Base-by-base conservation (phyloP, 2,888 invertebrate genomes). In the Gerris lacustris region DNA sequence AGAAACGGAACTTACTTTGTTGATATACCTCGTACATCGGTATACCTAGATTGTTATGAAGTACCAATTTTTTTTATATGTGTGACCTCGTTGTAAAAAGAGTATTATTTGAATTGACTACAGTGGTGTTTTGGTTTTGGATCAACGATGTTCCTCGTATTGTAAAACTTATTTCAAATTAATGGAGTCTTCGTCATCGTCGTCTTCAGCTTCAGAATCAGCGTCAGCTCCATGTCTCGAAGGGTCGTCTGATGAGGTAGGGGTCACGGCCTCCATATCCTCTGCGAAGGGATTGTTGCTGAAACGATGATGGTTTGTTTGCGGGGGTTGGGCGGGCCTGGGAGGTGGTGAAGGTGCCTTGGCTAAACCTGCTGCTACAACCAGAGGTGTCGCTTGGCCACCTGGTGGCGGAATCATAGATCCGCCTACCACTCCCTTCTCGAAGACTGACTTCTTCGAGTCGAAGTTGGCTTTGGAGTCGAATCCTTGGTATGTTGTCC, bases 301-400 rank as follows among this genome's bases (percentile, higher is more conserved):
- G 69, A 43, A n/a, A 15, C 68, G 45, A 63, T 62, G 44, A 66
- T 18, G 68, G 62, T 68, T 45, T 5, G 44, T 63, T 63, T 62
- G 55, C 11, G 17, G 63, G 70, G 77, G 77, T 73, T 77, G 76
- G 69, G 77, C 77, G 64, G 77, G 77, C 66, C 77, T 76, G 71
- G 75, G 76, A 68, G 70, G 76, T 69, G 67, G 74, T 72, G 73
- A 72, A 68, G 71, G 71, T 64, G 73, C 71, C 74, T 73, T 67
- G 72, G 75, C 69, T 15, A 55, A 55, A 55, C 55, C 55, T 72
- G 75, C 71, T 73, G 74, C 68, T 72, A 70, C 69, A 68, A 72
- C 73, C 67, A 72, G 71, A 62, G 71, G 71, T 45, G 74, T 69
- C 64, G 72, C 72, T 71, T 74, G 71, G 73, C 73, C 68, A 69